Base-by-base conservation (phyloP, 2,113 vertebrate genomes). In the Cyprinodon tularosa region DNA sequence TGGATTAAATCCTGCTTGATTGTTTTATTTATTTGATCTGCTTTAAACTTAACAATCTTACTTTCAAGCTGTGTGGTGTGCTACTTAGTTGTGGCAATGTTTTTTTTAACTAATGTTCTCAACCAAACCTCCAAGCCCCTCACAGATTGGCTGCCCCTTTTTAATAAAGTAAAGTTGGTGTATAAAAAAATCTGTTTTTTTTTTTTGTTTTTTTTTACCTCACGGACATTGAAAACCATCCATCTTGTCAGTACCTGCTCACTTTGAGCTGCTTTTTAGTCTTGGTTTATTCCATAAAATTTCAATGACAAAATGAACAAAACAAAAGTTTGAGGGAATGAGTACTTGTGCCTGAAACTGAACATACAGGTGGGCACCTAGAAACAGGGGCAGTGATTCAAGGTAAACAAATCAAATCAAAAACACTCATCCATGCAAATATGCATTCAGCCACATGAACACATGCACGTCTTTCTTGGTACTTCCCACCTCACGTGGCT, bases 401-500 rank as follows among this genome's bases (percentile, higher is more conserved):
- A 57, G 20, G 50, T n/a, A n/a, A 57, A 57, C 50, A 53, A 8
- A 57, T 6, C 50, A 20, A 4, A 57, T n/a, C 50, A 57, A 2
- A 20, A 20, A 57, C 11, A 14, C 64, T 12, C 67, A 37, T 70
- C 47, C 69, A 66, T 75, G 63, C 81, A 68, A 67, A 78, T 76
- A 42, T 81, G 68, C 70, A 3, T 29, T 22, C 2, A 20, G 39
- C 50, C 42, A 53, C 69, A 74, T 38, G 77, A 76, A 76, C 71
- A 74, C 74, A 77, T 64, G 76, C 36, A 64, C 38, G 57, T 79
- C 82, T 84, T 85, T 82, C 81, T 84, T 71, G 62, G 87, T 79
- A 80, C 78, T 59, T 84, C 74, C 38, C 72, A 77, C 78, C 84
- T 91, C 89, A 91, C 81, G 85, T 87, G 90, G 84, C 82, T 88